Base-by-base conservation (phyloP, 2,888 invertebrate species). In the Drosophila neoperkinsi region DNA sequence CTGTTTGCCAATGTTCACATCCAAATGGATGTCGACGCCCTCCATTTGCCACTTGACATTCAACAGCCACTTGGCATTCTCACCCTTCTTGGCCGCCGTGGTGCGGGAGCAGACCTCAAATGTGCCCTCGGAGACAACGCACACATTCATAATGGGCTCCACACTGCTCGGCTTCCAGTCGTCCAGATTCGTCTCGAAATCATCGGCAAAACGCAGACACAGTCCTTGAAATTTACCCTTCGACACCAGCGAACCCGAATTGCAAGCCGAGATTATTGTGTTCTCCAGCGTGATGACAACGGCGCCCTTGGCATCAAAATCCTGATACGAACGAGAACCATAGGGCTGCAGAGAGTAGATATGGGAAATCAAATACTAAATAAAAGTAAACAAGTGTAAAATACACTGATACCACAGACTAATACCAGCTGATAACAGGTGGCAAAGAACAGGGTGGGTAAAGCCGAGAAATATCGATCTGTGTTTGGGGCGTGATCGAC, bases 21-120 rank as follows among this genome's bases (percentile, higher is more conserved):
- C 99, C 65, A 99, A 94, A 92, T 99, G 98, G 79, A 99, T 98
- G 91, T 99, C 99, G 11, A 99, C 98, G 58, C 99, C 99, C 93
- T 99, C 98, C 99, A 99, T 99, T 94, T 99, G 97, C 98, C 99
- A 99, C 78, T 98, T 97, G 1, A 99, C 98, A 93, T 99, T 99
- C 68, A 99, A 94, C 90, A 99, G 96, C 99, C 99, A 99, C 92
- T 99, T 99, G 4, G 99, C 99, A 93, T 99, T 98, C 93, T 97
- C 97, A 95, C 92, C 69, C 74, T 96, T 96, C 92, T 97, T 97
- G 41, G 97, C 96, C 11, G 98, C 97, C 61, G 97, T 96, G 0
- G 99, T 99, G 71, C 98, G 94, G 0, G 93, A 93, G 57, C 94
- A 93, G 6, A 99, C 98, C 94, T 99, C 99, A 91, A 99, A 99